Evolutionary conservation across 2,888 invertebrate genomes (phyloP).

Genomic region (Sepioteuthis lessoniana): DNA sequence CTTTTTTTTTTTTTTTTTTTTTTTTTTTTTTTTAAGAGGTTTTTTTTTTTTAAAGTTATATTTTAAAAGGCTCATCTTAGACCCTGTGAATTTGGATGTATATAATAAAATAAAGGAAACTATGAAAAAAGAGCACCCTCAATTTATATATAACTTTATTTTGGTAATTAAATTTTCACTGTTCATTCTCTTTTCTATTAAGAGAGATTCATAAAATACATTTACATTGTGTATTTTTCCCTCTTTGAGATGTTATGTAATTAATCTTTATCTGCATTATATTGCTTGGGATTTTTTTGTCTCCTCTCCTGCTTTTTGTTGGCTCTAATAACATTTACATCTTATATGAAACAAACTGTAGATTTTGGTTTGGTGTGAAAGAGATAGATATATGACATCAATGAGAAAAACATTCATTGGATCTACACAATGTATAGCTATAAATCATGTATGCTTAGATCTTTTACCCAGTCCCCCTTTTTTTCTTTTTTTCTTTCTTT

Average conservation of each 20-base stretch:
- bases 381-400: not conserved
- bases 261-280: not conserved
- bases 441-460: slow-evolving; percentile 25
- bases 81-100: not conserved
- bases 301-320: not conserved
- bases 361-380: not conserved
- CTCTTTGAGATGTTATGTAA: not conserved
- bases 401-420: not conserved
- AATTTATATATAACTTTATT: no score
- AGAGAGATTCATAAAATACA: not conserved
- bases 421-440: not conserved
- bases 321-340: not conserved
- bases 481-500: no score
- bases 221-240: not conserved
- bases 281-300: not conserved
- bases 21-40: not conserved
- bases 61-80: not conserved
- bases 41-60: not conserved
- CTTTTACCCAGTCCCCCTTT: not conserved
- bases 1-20: no score
- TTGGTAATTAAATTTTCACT: no score
- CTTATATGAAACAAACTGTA: not conserved
- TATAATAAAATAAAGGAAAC: not conserved
- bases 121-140: not conserved
- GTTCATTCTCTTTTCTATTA: not conserved